These are phyloP conservation scores for Luehdorfia chinensis DNA, from an alignment of 1,140 invertebrate species.

Conservation along the genomic window DNA sequence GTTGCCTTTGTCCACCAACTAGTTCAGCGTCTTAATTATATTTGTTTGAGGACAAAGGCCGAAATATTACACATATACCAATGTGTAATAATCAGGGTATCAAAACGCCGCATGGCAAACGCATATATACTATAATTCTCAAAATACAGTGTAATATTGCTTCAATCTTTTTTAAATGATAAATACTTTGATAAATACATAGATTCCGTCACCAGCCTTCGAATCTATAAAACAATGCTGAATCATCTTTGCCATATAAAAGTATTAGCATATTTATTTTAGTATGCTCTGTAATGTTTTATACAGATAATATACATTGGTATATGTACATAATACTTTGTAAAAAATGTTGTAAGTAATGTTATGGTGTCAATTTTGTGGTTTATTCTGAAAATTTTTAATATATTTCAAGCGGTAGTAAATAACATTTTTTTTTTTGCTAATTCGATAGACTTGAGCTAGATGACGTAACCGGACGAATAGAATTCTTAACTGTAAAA, in stretches of 20 bases:
- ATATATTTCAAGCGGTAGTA: too few relatives aligned
- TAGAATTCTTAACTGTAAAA: too few relatives aligned
- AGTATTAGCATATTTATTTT: background rate
- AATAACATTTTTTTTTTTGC: too few relatives aligned
- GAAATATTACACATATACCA: too few relatives aligned
- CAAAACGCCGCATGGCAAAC: too few relatives aligned
- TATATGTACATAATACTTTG: conserved; percentile 3
- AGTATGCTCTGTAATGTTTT: background rate
- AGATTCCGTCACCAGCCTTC: background rate
- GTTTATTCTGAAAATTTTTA: conserved; percentile 2
- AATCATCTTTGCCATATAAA: conserved; percentile 11
- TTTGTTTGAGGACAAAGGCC: too few relatives aligned
- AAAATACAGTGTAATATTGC: conserved; percentile 5
- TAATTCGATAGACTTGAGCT: too few relatives aligned
- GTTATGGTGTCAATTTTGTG: background rate
- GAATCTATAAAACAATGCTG: conserved; percentile 2
- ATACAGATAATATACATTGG: background rate
- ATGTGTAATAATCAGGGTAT: too few relatives aligned
- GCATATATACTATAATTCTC: too few relatives aligned
- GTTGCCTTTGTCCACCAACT: too few relatives aligned
- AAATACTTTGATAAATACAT: background rate
- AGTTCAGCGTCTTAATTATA: too few relatives aligned
- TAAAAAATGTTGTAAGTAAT: background rate
- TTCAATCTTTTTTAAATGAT: background rate
- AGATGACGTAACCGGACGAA: too few relatives aligned